A percentile compares a stretch with the other conserved stretches of the same genome.
phyloP scores from a whole-genome alignment of 1,140 invertebrate genomes.

The Helicoverpa zea region DNA sequence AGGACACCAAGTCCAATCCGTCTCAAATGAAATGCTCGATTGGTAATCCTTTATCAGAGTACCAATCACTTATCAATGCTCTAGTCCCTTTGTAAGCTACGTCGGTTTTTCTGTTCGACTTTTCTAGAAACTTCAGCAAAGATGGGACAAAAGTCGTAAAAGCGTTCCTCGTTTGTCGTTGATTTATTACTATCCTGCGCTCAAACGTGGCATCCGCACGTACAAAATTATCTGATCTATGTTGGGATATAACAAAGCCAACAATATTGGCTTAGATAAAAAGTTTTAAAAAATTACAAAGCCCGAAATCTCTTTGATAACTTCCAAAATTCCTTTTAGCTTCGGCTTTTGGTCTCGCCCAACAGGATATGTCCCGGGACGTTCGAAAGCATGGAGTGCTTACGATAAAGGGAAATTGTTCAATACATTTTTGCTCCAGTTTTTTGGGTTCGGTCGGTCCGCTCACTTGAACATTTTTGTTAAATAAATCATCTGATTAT shows the following conservation, averaged over 20 bases:
- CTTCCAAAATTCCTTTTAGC: conserved; percentile 13
- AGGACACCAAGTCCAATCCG: too few species aligned
- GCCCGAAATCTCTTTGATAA: conserved; percentile 31
- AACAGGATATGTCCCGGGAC: not conserved
- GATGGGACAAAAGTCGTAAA: not conserved
- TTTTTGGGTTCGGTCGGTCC: conserved; percentile 30
- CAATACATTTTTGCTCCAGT: conserved; percentile 25
- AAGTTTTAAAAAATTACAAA: not conserved
- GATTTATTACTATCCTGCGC: conserved; percentile 15
- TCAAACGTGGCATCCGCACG: conserved; percentile 5
- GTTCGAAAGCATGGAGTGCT: not conserved
- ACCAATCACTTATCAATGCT: not conserved
- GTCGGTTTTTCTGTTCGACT: not conserved
- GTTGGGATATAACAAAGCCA: not conserved
- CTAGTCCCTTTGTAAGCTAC: not conserved
- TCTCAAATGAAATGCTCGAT: not conserved
- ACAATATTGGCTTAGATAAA: conserved; percentile 16
- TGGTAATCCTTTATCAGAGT: not conserved
- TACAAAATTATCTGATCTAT: not conserved
- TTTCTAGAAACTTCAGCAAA: too few species aligned
- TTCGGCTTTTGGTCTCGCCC: not conserved
- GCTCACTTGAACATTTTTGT: conserved; percentile 25
- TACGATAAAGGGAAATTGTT: conserved; percentile 32
- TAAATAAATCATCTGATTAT: conserved; percentile 49
- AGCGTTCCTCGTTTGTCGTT: conserved; percentile 1